These are phyloP conservation scores for Adrianichthys oophorus DNA, from an alignment of 2,797 vertebrate species.

Conservation along the genomic window DNA sequence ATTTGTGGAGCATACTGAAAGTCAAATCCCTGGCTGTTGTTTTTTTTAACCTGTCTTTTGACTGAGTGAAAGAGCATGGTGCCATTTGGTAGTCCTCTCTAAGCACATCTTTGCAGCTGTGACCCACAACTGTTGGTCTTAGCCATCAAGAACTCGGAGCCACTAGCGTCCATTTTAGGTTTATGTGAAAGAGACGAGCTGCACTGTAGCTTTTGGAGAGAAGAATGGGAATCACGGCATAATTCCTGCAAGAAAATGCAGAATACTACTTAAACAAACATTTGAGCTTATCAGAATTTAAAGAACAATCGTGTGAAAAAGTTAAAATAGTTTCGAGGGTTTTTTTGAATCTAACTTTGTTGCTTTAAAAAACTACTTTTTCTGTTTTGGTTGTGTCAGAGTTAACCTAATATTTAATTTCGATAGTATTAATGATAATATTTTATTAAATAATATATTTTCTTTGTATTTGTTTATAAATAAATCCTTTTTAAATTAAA, in stretches of 20 bases:
- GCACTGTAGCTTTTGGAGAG: constrained; percentile 29
- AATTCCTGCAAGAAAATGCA: constrained; percentile 10
- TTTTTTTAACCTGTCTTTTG: constrained; percentile 72
- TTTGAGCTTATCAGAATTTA: constrained; percentile 4
- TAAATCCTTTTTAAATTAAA: too few relatives aligned
- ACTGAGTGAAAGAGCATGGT: constrained; percentile 65
- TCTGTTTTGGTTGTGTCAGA: background rate
- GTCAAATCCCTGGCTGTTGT: constrained; percentile 62
- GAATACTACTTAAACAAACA: constrained; percentile 8
- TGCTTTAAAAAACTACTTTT: constrained; percentile 12
- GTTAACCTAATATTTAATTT: too few relatives aligned
- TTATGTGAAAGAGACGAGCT: constrained; percentile 54
- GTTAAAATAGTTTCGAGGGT: background rate
- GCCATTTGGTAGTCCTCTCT: constrained; percentile 57
- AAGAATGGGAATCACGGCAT: constrained; percentile 15
- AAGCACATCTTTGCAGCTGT: constrained; percentile 71
- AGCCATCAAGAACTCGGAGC: constrained; percentile 64
- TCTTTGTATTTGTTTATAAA: too few relatives aligned
- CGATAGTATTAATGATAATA: too few relatives aligned
- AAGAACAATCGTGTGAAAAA: constrained; percentile 9
- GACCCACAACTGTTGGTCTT: constrained; percentile 53
- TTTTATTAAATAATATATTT: too few relatives aligned
- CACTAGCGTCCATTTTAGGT: constrained; percentile 80
- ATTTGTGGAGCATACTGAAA: constrained; percentile 64
- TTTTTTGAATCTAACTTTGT: background rate